Base-by-base conservation (phyloP, 2,113 vertebrate species). In the Vulpes vulpes region DNA sequence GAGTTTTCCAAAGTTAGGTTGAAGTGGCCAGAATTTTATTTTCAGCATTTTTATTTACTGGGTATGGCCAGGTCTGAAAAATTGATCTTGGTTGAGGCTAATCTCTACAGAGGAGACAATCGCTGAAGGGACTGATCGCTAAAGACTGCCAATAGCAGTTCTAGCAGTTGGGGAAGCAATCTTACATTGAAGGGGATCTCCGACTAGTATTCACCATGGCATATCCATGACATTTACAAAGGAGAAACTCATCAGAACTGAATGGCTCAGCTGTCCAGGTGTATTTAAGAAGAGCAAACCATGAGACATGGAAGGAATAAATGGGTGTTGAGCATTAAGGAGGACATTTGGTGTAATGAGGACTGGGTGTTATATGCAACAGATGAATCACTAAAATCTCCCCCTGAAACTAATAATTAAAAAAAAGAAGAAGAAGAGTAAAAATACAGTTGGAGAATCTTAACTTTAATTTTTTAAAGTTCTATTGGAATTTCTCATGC, bases 401-500 rank as follows among this genome's bases (percentile, higher is more conserved):
- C 32, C 32, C 19, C 8, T 69, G 32, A n/a, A 69, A 69, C 16
- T n/a, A n/a, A 69, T 69, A 43, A 43, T 65, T 17, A 2, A n/a
- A 20, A 69, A 43, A 43, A 43, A 43, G 43, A 65, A 69, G 43
- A 65, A 69, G 8, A n/a, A 35, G 32, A 69, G 67, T 69, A 69
- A 69, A 69, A 69, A 69, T 35, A 69, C 32, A 69, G 32, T 19
- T 69, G 67, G 32, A 35, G 17, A 69, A 69, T 35, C 67, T 20
- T 69, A n/a, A 30, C 22, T 95, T 95, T 16, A 59, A 59, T 80
- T 23, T 32, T 95, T 95, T 49, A 16, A 95, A 92, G 49, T 88
- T 96, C 17, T 60, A 27, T 94, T 92, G 2, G 88, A 27, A 85
- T 97, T 96, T 93, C 74, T 76, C 87, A 79, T 67, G 17, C 8